phyloP scores from a whole-genome alignment of 2,113 vertebrate genomes.

The Cebidichthys violaceus region DNA sequence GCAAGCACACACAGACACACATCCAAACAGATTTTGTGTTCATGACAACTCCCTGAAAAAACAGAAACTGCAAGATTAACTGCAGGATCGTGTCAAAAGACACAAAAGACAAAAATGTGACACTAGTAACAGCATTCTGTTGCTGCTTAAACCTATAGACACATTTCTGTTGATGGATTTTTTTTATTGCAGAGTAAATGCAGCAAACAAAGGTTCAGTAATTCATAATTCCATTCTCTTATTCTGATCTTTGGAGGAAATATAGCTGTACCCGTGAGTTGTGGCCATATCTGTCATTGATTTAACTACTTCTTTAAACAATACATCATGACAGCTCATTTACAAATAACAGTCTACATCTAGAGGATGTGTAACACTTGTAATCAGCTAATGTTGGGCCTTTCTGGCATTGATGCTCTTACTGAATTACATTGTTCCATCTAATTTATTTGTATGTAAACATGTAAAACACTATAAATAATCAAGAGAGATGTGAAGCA shows the following conservation, averaged over 20 bases:
- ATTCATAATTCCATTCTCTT: neutral
- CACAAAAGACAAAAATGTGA: neutral
- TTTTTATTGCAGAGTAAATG: neutral
- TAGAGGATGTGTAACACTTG: slow-evolving; percentile 2
- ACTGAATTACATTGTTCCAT: neutral
- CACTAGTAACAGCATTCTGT: slow-evolving; percentile 16
- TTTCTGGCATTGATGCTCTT: neutral
- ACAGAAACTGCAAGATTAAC: slow-evolving; percentile 23
- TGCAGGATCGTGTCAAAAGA: slow-evolving; percentile 6
- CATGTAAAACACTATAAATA: neutral
- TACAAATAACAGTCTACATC: neutral
- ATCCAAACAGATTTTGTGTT: slow-evolving; percentile 55
- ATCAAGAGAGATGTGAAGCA: neutral
- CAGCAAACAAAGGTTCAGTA: neutral
- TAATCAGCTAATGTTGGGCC: slow-evolving; percentile 1
- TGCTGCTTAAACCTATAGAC: slow-evolving; percentile 9
- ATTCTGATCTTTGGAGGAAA: slow-evolving; percentile 15
- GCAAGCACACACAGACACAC: slow-evolving; percentile 50
- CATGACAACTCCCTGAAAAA: slow-evolving; percentile 46
- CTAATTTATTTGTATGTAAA: neutral
- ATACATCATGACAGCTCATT: slow-evolving; percentile 7
- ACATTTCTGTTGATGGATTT: slow-evolving; percentile 5
- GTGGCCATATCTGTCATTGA: slow-evolving; percentile 9
- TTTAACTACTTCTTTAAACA: slow-evolving; percentile 20
- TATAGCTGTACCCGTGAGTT: neutral